Conservation (phyloP, 2,888 invertebrate genomes). For the Chrysodeixis includens region DNA sequence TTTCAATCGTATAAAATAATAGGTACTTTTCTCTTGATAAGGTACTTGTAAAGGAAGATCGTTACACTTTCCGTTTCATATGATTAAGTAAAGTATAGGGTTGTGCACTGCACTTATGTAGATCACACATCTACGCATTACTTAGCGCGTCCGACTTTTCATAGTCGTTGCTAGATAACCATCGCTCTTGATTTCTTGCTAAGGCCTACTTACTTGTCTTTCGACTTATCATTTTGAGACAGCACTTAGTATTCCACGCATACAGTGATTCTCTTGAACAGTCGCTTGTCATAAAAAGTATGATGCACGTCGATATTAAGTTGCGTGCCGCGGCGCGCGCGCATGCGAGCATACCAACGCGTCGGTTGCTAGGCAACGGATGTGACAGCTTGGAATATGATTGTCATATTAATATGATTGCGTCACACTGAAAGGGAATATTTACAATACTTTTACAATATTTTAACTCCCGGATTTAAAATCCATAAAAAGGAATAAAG, state of each 20-base stretch:
- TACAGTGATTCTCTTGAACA: constrained; percentile 43
- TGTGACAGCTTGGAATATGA: constrained; percentile 39
- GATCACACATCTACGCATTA: constrained; percentile 30
- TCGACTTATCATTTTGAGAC: constrained; percentile 32
- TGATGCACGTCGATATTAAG: constrained; percentile 54
- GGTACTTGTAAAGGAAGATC: too few relatives aligned
- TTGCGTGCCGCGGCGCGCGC: constrained; percentile 47
- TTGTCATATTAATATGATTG: constrained; percentile 21
- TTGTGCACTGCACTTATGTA: constrained; percentile 20
- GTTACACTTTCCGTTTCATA: neutral
- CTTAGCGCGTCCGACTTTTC: constrained; percentile 32
- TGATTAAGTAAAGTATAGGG: constrained; percentile 37
- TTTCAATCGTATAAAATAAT: too few relatives aligned
- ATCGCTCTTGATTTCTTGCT: constrained; percentile 49
- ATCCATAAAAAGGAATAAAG: neutral
- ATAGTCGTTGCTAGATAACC: constrained; percentile 30
- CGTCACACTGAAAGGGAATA: neutral
- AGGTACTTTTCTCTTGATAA: too few relatives aligned
- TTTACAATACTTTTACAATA: neutral
- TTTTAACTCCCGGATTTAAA: neutral
- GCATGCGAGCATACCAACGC: constrained; percentile 51
- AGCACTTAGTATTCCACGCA: constrained; percentile 45
- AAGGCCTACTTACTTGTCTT: constrained; percentile 42
- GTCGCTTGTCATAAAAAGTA: constrained; percentile 53
- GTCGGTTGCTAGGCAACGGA: constrained; percentile 52